A percentile compares a stretch with the other conserved stretches of the same genome.
Evolutionary conservation across 2,888 invertebrate genomes (phyloP).

Genomic region (Microplitis manilae): DNA sequence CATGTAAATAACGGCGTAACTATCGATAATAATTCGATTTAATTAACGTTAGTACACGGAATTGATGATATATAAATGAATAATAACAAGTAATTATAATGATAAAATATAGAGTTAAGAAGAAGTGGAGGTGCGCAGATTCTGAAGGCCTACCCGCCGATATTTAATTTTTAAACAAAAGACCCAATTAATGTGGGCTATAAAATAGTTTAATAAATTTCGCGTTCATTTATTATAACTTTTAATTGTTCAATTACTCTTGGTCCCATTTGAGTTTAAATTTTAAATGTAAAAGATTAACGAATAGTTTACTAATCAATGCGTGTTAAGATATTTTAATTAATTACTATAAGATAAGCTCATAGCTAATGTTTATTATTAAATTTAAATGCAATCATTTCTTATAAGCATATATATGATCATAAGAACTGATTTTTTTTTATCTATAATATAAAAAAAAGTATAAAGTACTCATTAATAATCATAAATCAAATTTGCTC

Average conservation of each 20-base stretch:
- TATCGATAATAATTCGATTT: constrained; percentile 28
- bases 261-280: constrained; percentile 18
- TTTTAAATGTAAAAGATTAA: constrained; percentile 5
- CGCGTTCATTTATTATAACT: constrained; percentile 30
- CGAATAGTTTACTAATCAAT: constrained; percentile 8
- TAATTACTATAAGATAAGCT: neutral
- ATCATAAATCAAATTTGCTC: constrained; percentile 32
- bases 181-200: constrained; percentile 44
- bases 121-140: neutral
- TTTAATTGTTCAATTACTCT: constrained; percentile 5
- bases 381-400: neutral
- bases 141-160: constrained; percentile 6
- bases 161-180: constrained; percentile 19
- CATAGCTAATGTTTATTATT: neutral
- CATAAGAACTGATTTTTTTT: constrained; percentile 17
- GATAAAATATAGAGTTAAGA: constrained; percentile 20
- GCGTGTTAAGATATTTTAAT: neutral
- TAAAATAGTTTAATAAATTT: constrained; percentile 48
- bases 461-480: neutral
- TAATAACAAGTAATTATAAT: constrained; percentile 2
- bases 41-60: constrained; percentile 22
- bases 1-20: constrained; percentile 39
- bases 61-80: constrained; percentile 18
- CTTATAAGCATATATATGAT: neutral
- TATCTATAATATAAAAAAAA: neutral